These are phyloP conservation scores for Drosophila nigrodunni DNA, from an alignment of 1,140 invertebrate genomes.

Conservation along the genomic window DNA sequence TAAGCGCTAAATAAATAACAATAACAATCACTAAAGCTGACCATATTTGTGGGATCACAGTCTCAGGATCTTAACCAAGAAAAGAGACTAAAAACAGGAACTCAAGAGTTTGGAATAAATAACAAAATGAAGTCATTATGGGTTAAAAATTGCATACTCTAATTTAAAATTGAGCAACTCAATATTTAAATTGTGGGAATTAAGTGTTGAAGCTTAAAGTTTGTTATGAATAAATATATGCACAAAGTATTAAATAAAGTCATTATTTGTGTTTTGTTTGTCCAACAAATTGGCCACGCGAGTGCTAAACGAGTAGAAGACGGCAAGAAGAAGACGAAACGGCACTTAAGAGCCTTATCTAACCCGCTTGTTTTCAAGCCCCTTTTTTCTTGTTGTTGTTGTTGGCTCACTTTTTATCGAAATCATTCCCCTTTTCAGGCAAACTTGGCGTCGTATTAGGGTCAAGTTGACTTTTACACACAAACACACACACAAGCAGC, in stretches of 20 bases:
- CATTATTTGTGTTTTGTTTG: conserved; percentile 54
- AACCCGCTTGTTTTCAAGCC: conserved; percentile 29
- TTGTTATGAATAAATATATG: conserved; percentile 5
- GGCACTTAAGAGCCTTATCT: conserved; percentile 58
- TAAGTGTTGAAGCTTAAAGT: neutral
- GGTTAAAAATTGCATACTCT: no score
- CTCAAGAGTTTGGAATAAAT: neutral
- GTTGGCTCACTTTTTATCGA: conserved; percentile 49
- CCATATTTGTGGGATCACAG: conserved; percentile 15
- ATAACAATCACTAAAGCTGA: conserved; percentile 32
- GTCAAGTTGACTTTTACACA: conserved; percentile 60
- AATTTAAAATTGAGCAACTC: no score
- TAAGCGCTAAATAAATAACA: conserved; percentile 18
- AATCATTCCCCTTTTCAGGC: conserved; percentile 17
- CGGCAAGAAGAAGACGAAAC: conserved; percentile 10
- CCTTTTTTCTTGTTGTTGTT: conserved; percentile 5
- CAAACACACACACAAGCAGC: conserved; percentile 14
- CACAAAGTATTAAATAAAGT: conserved; percentile 43
- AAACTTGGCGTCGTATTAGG: conserved; percentile 55
- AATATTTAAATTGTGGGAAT: neutral
- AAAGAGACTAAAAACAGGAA: neutral
- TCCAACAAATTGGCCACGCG: conserved; percentile 53
- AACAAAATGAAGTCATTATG: neutral
- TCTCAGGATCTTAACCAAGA: conserved; percentile 4
- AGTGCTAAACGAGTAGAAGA: conserved; percentile 8